Evolutionary conservation across 2,888 invertebrate species (phyloP).

Genomic region (Euspilapteryx auroguttella): DNA sequence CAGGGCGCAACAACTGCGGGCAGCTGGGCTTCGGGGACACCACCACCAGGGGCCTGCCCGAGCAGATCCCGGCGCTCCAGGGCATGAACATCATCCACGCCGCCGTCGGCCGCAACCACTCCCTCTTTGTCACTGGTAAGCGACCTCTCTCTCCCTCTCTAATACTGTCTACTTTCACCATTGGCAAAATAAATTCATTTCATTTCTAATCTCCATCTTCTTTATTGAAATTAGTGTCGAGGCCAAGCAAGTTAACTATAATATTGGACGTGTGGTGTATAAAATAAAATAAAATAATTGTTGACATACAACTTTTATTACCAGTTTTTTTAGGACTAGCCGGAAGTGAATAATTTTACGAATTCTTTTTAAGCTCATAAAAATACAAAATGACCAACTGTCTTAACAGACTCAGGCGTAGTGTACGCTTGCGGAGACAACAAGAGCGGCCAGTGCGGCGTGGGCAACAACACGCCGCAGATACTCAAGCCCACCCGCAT

Average conservation of each 20-base stretch:
- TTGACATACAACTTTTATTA: no score
- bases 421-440: slow-evolving; percentile 92
- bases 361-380: no score
- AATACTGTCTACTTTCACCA: no score
- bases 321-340: no score
- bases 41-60: slow-evolving; percentile 72
- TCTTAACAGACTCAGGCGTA: slow-evolving; percentile 79
- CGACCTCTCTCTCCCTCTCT: no score
- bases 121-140: slow-evolving; percentile 80
- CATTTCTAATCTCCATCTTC: no score
- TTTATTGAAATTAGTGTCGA: no score
- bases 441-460: slow-evolving; percentile 89
- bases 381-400: no score
- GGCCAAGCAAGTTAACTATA: no score
- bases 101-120: slow-evolving; percentile 85
- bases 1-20: slow-evolving; percentile 77
- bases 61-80: slow-evolving; percentile 73
- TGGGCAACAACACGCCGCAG: slow-evolving; percentile 68
- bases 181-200: no score
- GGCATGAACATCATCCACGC: slow-evolving; percentile 83
- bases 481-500: slow-evolving; percentile 63
- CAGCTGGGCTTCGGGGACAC: slow-evolving; percentile 86
- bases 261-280: slow-evolving; percentile 3
- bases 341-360: no score
- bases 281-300: slow-evolving; percentile 3